Evolutionary conservation across 2,113 vertebrate genomes (phyloP), one percentile per base, ranked within the genome.

Genomic region (Chaetorhynchus papuensis): DNA sequence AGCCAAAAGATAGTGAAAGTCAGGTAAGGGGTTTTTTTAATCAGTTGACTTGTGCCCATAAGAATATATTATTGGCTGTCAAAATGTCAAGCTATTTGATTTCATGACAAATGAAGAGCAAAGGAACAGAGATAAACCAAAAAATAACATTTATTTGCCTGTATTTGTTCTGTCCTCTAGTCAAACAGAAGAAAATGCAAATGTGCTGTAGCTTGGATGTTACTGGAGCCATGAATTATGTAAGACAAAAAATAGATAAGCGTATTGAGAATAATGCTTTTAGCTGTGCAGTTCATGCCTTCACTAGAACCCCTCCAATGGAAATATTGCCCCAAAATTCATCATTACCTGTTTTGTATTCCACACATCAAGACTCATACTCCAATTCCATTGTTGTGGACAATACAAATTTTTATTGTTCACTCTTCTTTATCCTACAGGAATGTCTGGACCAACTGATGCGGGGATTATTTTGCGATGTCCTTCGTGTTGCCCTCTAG

Each of bases 101-200:
- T 94, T 91, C 49, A 63, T 85, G 64, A 93, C 45, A 95, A 90
- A 92, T 50, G 28, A 87, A 87, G 65, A 83, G 37, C 56, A 82
- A 75, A 18, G 44, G 35, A 89, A 88, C 16, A 61, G 26, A 71
- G 90, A 91, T 63, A 87, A 75, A 70, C 35, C 7, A 75, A 89
- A 89, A 79, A 71, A 79, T 47, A 69, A 92, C 61, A 84, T 47
- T 83, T 71, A 59, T 86, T 89, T 93, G 47, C 68, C 90, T 60
- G 59, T 42, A 86, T 95, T 90, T 95, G 39, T 76, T 47, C 35
- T 89, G 39, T 93, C 47, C 69, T 87, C 28, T 65, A 75, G 76
- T 89, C 30, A 92, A 87, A 93, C 18, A 81, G 59, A 74, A 87
- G 49, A 81, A 89, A 95, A 93, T 64, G 52, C n/a, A 93, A 89